Evolutionary conservation across 2,797 vertebrate species (phyloP).

Genomic region (Falco cherrug): DNA sequence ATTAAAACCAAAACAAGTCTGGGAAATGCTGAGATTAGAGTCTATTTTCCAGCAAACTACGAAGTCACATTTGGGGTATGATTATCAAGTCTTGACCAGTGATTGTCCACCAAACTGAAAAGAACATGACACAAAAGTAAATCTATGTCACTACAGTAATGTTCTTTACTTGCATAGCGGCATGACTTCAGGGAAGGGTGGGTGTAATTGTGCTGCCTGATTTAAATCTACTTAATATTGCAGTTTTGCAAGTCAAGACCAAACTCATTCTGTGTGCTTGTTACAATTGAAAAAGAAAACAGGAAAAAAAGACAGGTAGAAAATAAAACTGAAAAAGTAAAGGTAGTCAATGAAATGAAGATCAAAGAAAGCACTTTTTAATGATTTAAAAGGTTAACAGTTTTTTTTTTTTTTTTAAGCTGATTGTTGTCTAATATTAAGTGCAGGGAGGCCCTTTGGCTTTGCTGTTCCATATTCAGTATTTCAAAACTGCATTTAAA

Average conservation of each 20-base stretch:
- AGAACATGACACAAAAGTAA: background rate
- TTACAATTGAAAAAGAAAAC: background rate
- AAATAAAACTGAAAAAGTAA: background rate
- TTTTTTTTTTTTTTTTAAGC: background rate
- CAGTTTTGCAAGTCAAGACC: background rate
- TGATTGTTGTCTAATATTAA: background rate
- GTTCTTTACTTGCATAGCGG: background rate
- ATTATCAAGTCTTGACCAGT: background rate
- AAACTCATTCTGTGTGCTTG: background rate
- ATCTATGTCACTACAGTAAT: background rate
- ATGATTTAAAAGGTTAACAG: background rate
- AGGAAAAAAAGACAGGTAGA: background rate
- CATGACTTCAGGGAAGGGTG: background rate
- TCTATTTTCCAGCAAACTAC: background rate
- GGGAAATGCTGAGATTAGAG: background rate
- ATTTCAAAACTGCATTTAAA: background rate
- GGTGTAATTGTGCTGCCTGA: background rate
- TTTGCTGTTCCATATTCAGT: background rate
- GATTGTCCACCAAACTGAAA: background rate
- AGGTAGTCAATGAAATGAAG: background rate
- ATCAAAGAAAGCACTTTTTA: background rate
- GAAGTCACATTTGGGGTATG: background rate
- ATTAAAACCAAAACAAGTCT: background rate
- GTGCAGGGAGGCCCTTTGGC: background rate
- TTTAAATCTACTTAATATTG: background rate